Evolutionary conservation across 2,888 invertebrate species (phyloP).

Genomic region (Drosophila acutilabella): DNA sequence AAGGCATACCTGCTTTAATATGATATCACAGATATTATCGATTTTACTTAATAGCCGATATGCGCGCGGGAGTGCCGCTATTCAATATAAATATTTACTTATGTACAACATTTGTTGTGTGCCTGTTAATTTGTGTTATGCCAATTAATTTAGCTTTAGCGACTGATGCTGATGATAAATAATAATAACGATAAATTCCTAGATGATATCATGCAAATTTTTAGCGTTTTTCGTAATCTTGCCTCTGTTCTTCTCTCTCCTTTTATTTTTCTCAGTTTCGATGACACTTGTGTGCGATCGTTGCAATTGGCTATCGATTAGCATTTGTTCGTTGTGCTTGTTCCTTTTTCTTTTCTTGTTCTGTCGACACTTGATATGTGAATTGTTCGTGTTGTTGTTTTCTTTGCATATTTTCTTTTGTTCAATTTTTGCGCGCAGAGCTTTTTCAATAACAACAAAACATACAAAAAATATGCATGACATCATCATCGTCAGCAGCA

Average conservation of each 20-base stretch:
- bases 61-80: constrained; percentile 24
- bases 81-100: constrained; percentile 31
- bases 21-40: not conserved
- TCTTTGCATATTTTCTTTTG: constrained; percentile 46
- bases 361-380: constrained; percentile 49
- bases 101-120: constrained; percentile 14
- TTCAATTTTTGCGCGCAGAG: constrained; percentile 45
- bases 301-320: constrained; percentile 48
- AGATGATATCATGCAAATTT: constrained; percentile 73
- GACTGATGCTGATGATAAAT: constrained; percentile 34
- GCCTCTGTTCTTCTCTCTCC: not conserved
- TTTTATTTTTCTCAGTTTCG: constrained; percentile 24
- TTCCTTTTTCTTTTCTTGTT: constrained; percentile 8
- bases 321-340: constrained; percentile 19
- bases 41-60: not conserved
- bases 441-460: constrained; percentile 72
- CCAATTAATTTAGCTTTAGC: constrained; percentile 33
- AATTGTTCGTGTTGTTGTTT: constrained; percentile 39
- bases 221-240: constrained; percentile 59
- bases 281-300: constrained; percentile 20
- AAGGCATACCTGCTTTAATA: not conserved
- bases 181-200: constrained; percentile 9
- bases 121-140: constrained; percentile 32
- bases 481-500: constrained; percentile 59
- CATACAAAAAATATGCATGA: constrained; percentile 75